Evolutionary conservation across 2,888 invertebrate genomes (phyloP).

Genomic region (Andrena haemorrhoa): DNA sequence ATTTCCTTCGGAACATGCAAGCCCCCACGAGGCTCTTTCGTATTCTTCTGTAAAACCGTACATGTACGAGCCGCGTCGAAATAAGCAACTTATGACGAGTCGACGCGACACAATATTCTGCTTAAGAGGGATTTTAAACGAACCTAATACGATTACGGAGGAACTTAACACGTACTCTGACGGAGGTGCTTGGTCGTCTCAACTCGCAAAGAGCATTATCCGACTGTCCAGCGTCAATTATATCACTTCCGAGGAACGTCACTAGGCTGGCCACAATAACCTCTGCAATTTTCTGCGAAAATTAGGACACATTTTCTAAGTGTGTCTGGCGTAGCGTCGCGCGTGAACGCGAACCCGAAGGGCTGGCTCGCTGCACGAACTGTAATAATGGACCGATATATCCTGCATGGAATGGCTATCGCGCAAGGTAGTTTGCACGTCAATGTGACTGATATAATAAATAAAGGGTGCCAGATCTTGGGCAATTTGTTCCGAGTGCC

Average conservation of each 20-base stretch:
- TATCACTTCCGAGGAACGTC: too few species aligned
- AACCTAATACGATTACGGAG: conserved; percentile 22
- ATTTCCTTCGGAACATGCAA: background rate
- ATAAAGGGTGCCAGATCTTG: conserved; percentile 6
- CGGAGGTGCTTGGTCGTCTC: background rate
- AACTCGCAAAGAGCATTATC: conserved; percentile 7
- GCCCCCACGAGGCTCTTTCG: background rate
- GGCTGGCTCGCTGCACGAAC: conserved; percentile 23
- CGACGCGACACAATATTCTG: conserved; percentile 22
- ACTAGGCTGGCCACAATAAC: too few species aligned
- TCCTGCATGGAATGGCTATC: conserved; percentile 13
- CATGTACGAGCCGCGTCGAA: background rate
- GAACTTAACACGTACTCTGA: conserved; percentile 13
- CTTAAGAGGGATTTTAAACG: conserved; percentile 21
- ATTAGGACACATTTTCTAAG: background rate
- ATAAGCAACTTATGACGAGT: conserved; percentile 17
- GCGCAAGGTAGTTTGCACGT: background rate
- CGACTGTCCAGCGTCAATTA: too few species aligned
- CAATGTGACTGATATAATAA: conserved; percentile 20
- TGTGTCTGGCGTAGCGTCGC: conserved; percentile 2
- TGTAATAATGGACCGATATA: conserved; percentile 34
- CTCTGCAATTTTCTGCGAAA: too few species aligned
- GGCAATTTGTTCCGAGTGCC: conserved; percentile 6
- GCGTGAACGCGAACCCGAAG: conserved; percentile 15
- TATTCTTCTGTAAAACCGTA: background rate